phyloP scores from a whole-genome alignment of 2,888 invertebrate genomes.

The Thyatira batis region DNA sequence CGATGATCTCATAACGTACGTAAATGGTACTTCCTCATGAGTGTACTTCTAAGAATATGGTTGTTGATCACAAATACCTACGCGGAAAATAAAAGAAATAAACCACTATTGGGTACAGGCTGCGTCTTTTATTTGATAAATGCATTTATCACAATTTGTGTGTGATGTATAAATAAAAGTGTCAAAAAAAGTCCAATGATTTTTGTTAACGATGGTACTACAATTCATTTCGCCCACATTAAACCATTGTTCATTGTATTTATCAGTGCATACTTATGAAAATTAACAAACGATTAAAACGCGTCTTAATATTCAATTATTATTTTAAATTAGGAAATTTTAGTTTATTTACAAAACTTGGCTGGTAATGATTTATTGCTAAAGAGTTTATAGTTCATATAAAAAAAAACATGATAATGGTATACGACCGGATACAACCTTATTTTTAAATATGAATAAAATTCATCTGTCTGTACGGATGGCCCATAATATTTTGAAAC shows the following conservation, averaged over 20 bases:
- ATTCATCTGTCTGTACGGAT: constrained; percentile 47
- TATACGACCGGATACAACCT: background rate
- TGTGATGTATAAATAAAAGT: too few species aligned
- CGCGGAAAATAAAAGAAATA: background rate
- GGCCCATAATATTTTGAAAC: constrained; percentile 58
- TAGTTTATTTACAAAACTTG: too few species aligned
- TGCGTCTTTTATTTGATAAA: background rate
- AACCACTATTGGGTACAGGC: background rate
- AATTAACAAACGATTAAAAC: constrained; percentile 6
- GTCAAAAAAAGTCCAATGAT: too few species aligned
- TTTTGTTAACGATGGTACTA: constrained; percentile 25
- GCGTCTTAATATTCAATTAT: constrained; percentile 10
- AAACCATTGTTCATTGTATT: constrained; percentile 31
- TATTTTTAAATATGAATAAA: constrained; percentile 25
- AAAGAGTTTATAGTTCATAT: too few species aligned
- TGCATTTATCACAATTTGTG: too few species aligned
- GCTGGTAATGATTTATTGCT: too few species aligned
- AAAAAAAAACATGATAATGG: too few species aligned
- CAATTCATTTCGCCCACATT: constrained; percentile 31
- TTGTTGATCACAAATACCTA: background rate
- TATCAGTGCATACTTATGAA: constrained; percentile 13
- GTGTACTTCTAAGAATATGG: background rate
- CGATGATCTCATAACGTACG: background rate
- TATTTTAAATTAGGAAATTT: too few species aligned
- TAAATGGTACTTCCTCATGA: background rate